Evolutionary conservation across 2,113 vertebrate genomes (phyloP), one percentile per base, ranked within the genome.

Genomic region (Apeltes quadracus): DNA sequence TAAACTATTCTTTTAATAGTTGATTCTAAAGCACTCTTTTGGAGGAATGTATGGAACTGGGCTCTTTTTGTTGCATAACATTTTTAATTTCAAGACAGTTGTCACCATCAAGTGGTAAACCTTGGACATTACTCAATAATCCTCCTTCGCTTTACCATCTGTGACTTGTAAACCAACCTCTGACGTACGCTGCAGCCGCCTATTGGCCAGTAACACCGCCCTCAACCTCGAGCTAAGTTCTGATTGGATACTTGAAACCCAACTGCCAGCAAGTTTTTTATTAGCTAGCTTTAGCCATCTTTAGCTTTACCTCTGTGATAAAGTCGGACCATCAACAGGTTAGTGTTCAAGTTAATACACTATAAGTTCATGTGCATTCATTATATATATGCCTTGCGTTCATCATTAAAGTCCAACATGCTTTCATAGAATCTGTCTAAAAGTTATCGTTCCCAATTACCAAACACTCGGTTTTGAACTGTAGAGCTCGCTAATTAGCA

Each of bases 261-360:
- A 7, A 61, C 57, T 64, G 27, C 58, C 23, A 85, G 72, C 76
- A 51, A 0, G 50, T 7, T 9, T 23, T 51, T 12, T 12, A 12
- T 51, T 23, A 51, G 50, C 13, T 23, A 51, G 50, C 13, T 51
- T 23, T 51, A 51, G 22, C 50, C 48, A 51, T 51, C 48, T 51
- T 11, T 22, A 72, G 79, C 72, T 50, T 68, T 61, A 27, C 66
- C 68, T 59, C 1, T 44, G 22, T 66, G 54, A 27, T 62, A 61
- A 39, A 44, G 4, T 72, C 29, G 18, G 73, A 81, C 39, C 79
- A 82, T 87, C 89, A 89, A 89, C 88, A 91, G 86, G 88, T 91
- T 66, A 16, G 83, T 76, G 41, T 59, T 58, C 69, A 1, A 72
- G 15, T 50, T 56, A 13, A 38, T 3, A 22, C 20, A 20, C 7